These are phyloP conservation scores for Nothobranchius furzeri DNA, from an alignment of 2,113 vertebrate genomes.

Conservation along the genomic window DNA sequence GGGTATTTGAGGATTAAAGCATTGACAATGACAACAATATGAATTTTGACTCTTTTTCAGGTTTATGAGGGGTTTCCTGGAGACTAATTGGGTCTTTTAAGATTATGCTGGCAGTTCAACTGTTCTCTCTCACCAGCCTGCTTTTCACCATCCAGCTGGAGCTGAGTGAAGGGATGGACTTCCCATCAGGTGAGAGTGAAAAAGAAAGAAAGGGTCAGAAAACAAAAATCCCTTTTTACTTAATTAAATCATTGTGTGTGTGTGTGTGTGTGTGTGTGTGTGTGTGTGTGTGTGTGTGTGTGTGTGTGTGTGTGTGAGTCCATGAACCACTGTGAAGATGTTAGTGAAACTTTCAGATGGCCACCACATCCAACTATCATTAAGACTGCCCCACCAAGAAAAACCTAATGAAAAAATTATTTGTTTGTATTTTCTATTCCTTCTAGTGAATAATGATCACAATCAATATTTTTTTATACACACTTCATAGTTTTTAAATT, in stretches of 20 bases:
- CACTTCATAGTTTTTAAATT: no score
- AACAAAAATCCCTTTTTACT: background rate
- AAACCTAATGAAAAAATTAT: no score
- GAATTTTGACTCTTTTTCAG: slow-evolving; percentile 28
- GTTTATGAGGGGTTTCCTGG: slow-evolving; percentile 26
- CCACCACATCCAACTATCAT: no score
- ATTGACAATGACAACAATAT: background rate
- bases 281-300: no score
- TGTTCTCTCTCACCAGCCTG: slow-evolving; percentile 50
- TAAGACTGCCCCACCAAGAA: no score
- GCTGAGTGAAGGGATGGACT: slow-evolving; percentile 24
- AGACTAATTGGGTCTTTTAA: slow-evolving; percentile 12
- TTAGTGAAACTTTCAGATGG: no score
- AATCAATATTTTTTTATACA: no score
- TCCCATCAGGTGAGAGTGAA: slow-evolving; percentile 57
- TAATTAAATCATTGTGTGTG: background rate
- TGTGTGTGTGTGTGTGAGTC: no score
- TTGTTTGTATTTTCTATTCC: no score
- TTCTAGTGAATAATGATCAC: no score
- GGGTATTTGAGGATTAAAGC: background rate
- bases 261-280: background rate
- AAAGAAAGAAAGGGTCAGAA: background rate
- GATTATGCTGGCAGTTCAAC: slow-evolving; percentile 52
- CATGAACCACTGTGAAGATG: no score
- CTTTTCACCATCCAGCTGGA: slow-evolving; percentile 45